Evolutionary conservation across 2,797 vertebrate species (phyloP), one percentile per base, ranked within the genome.

Genomic region (Neosalanx taihuensis): DNA sequence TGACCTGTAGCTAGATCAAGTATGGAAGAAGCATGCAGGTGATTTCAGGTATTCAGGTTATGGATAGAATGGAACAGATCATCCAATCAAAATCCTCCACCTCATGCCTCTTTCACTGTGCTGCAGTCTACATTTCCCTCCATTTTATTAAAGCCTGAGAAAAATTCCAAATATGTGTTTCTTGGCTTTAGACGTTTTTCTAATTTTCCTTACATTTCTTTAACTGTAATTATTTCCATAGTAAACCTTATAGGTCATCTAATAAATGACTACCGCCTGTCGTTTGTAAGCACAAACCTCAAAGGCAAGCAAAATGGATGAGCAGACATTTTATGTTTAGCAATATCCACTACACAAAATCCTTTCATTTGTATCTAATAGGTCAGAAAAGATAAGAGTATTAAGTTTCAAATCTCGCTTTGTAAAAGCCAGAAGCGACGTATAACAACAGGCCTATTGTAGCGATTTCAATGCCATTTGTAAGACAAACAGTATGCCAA

Each of bases 31-130:
- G 62, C 70, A 58, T 86, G 85, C 89, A 91, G 86, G 89, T 91
- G 89, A 92, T 86, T 84, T 65, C 79, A 77, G 83, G 85, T 88
- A 87, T 91, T 91, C 88, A 90, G 85, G 83, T 88, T 83, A 84
- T 86, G 88, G 83, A 90, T 90, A 89, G 91, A 90, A 89, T 88
- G 83, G 80, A 90, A 92, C 89, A 89, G 91, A 91, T 59, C 83
- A 83, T 87, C 92, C 92, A 91, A 91, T 92, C 91, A 93, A 88
- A 83, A 83, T 57, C 87, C 51, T 88, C 88, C 89, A 93, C 88
- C 90, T 92, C 87, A 84, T 84, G 85, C 82, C 83, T 83, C 79
- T 72, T 83, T 79, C 78, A 70, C 81, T 74, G 69, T 82, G 72
- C 65, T 68, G 49, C 15, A 60, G 89, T 83, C 80, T 87, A 90